A percentile compares a stretch with the other conserved stretches of the same genome.
These are phyloP conservation scores for human (Homo sapiens) DNA, from an alignment of 2,113 vertebrate species.

Conservation along the genomic window GRCh38 chr4:112562501-112563000, in stretches of 20 bases:
- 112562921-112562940: not conserved
- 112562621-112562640: not conserved
- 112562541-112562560: not conserved
- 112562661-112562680: not conserved
- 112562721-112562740: not conserved
- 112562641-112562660: not conserved
- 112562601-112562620: not conserved
- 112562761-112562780: not conserved
- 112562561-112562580: not conserved
- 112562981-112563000: not conserved
- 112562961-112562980: not conserved
- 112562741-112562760: not conserved
- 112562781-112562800: not conserved
- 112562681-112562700: not conserved
- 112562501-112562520: not conserved
- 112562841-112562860: not conserved
- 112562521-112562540: not conserved
- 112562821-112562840: not conserved
- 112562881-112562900: not conserved
- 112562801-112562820: not conserved
- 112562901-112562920: not conserved
- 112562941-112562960: no score
- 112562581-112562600: conserved; percentile 1
- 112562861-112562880: not conserved
- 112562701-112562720: not conserved